Evolutionary conservation across 2,888 invertebrate species (phyloP).

Genomic region (Operophtera brumata): DNA sequence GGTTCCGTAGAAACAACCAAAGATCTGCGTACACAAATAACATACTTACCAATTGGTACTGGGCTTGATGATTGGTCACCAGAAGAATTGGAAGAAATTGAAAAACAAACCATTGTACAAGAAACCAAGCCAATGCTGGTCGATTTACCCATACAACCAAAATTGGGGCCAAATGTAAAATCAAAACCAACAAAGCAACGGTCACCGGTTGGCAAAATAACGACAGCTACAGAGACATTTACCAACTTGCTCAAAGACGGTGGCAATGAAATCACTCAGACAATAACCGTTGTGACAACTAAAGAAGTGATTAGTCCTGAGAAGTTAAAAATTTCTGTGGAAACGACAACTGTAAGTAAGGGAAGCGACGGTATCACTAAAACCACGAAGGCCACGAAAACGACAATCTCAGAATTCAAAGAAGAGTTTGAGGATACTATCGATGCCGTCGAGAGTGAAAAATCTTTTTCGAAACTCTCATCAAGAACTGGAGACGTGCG

Average conservation of each 20-base stretch:
- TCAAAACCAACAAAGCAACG: constrained; percentile 61
- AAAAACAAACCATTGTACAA: constrained; percentile 51
- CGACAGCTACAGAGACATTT: constrained; percentile 71
- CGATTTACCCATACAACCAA: constrained; percentile 46
- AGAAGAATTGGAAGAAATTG: constrained; percentile 66
- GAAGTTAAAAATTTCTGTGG: constrained; percentile 71
- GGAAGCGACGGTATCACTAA: constrained; percentile 71
- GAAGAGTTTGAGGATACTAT: constrained; percentile 75
- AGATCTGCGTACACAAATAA: constrained; percentile 74
- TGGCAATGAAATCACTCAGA: constrained; percentile 70
- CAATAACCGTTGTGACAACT: constrained; percentile 73
- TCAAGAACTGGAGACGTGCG: constrained; percentile 78
- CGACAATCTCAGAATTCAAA: constrained; percentile 73
- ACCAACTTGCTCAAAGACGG: constrained; percentile 71
- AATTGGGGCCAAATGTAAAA: constrained; percentile 44
- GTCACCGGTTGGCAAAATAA: constrained; percentile 73
- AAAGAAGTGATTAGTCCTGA: constrained; percentile 75
- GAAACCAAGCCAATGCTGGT: constrained; percentile 49
- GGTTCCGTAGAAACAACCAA: constrained; percentile 73
- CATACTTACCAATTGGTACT: constrained; percentile 71
- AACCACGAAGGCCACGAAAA: constrained; percentile 76
- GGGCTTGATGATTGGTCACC: constrained; percentile 73
- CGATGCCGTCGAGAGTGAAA: constrained; percentile 73
- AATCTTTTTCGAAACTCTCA: constrained; percentile 70
- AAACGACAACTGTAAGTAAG: constrained; percentile 74